Conservation (phyloP, 2,113 vertebrate genomes). For the Myxocyprinus asiaticus region DNA sequence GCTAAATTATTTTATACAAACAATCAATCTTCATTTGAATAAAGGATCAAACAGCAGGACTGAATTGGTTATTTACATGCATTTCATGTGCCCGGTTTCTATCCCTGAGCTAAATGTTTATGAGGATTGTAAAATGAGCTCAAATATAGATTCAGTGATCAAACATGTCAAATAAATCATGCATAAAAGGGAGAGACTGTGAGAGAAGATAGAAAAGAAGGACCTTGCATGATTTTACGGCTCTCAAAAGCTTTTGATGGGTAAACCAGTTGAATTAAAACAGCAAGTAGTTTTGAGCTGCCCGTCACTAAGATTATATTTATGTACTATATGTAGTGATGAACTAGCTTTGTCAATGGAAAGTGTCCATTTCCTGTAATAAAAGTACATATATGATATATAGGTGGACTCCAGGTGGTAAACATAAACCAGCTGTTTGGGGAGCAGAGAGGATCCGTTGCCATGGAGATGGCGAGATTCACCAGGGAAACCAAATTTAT, state of each 20-base stretch:
- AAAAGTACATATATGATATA: neutral
- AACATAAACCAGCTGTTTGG: slow-evolving; percentile 30
- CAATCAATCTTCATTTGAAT: slow-evolving; percentile 6
- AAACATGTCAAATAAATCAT: neutral
- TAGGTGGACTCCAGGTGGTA: slow-evolving; percentile 22
- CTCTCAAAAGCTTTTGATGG: slow-evolving; percentile 7
- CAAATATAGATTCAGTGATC: slow-evolving; percentile 5
- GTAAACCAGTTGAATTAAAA: slow-evolving; percentile 1
- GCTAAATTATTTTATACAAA: too few species aligned
- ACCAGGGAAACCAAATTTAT: slow-evolving; percentile 33
- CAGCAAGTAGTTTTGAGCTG: neutral
- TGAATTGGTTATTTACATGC: too few species aligned
- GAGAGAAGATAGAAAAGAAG: slow-evolving; percentile 9
- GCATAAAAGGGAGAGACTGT: neutral
- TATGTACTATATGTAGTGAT: too few species aligned
- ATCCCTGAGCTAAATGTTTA: too few species aligned
- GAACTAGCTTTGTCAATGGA: too few species aligned
- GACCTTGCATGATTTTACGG: neutral
- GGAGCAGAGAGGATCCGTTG: slow-evolving; percentile 22
- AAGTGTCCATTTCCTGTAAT: too few species aligned
- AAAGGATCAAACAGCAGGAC: neutral
- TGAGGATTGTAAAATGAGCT: neutral
- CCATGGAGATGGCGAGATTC: slow-evolving; percentile 32
- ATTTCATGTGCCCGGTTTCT: neutral
- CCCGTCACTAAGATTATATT: too few species aligned